Evolutionary conservation across 1,140 invertebrate species (phyloP), one percentile per base, ranked within the genome.

Genomic region (Aphelinus certus): DNA sequence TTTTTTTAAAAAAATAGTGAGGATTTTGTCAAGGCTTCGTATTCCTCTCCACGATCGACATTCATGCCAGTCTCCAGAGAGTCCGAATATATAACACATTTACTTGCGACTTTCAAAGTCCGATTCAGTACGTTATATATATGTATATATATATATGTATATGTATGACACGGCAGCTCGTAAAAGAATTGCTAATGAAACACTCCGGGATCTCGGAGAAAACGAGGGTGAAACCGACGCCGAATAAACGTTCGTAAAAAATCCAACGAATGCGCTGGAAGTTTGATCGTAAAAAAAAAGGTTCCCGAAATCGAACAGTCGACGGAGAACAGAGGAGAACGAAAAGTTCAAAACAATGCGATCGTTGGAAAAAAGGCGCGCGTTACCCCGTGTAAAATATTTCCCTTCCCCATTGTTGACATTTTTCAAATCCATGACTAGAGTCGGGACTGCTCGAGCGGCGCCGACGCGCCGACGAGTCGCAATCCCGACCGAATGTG

Each of bases 361-460:
- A 26, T 26, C 26, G 26, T 26, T 26, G 26, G 26, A 26, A 0
- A 26, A 26, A 26, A 26, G 26, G 26, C 26, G 26, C 26, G 26
- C 26, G 26, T 26, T 26, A 26, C 26, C 26, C 26, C 26, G 26
- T 26, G 26, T 26, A 26, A 26, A 26, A n/a, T 5, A 53, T 46
- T 67, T 48, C 51, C 53, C n/a, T 10, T 76, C 64, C 51, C 43
- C 45, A 57, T 45, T 55, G 3, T 26, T 26, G 10, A 69, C 63
- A 76, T 77, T 66, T 77, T 57, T 67, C 49, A 57, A 77, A 77
- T 78, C 79, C 73, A 80, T 82, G 83, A 84, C 84, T 85, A 85
- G 84, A 85, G 73, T 81, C 70, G 78, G 75, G 71, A 76, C 73
- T 46, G 61, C 76, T 77, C 63, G 55, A 70, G 77, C n/a, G 56